Evolutionary conservation across 2,888 invertebrate species (phyloP), one percentile per base, ranked within the genome.

Genomic region (Tetranychus piercei): DNA sequence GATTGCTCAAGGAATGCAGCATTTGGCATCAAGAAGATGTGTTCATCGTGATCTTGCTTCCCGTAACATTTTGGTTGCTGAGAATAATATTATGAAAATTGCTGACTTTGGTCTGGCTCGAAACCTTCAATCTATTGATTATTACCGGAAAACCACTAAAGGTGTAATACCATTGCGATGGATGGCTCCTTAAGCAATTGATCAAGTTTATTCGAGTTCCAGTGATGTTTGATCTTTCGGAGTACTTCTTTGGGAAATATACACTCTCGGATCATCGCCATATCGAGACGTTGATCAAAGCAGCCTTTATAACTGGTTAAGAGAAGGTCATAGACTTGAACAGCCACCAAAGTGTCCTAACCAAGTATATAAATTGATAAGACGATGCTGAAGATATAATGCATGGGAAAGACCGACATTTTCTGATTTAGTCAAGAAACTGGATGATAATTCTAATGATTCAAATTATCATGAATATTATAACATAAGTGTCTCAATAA

Each of bases 171-270:
- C 99, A 0, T 92, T 99, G 34, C 96, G 97, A 84, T 99, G 97
- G 97, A 97, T 99, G 99, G 95, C 97, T 0, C 94, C 96, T 0
- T 99, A 99, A 83, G 94, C 97, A 0, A 85, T 99, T 64, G 92
- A 95, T 81, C 88, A 95, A 80, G 88, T 94, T 73, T 99, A 96
- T 83, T 96, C 85, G 2, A 81, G 83, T 9, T 83, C 85, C 78
- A 85, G 84, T 78, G 86, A 86, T 79, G 85, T 86, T 74, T 96
- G 96, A 96, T 94, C 95, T 0, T 96, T 92, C 83, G 96, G 96
- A 67, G 91, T 96, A 77, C 84, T 96, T 22, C 83, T 97, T 74
- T 99, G 97, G 96, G 97, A 99, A 85, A 96, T 97, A 72, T 95
- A 96, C 92, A 96, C 96, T 0, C 86, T 96, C 74, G 97, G 97